Percentiles rank a stretch among this genome's conserved stretches.
These are phyloP conservation scores for Goniozus legneri DNA, from an alignment of 1,140 invertebrate species.

Conservation along the genomic window DNA sequence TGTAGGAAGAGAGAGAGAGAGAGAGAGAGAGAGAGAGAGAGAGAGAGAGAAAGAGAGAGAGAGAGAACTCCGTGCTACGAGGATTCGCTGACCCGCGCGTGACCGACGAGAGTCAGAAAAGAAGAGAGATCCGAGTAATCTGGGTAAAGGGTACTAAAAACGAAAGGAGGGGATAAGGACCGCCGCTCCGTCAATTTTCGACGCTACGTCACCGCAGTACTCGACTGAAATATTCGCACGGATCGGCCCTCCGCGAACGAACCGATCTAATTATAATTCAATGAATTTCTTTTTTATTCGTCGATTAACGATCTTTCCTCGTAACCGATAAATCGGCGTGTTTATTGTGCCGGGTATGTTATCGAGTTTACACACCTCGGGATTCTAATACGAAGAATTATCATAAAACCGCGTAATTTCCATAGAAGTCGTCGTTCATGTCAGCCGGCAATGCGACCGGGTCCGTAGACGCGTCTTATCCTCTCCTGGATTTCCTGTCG, in stretches of 20 bases:
- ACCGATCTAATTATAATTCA: too few species aligned
- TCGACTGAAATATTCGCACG: too few species aligned
- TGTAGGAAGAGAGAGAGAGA: slow-evolving; percentile 17
- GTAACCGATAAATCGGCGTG: too few species aligned
- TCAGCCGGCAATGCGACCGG: background rate
- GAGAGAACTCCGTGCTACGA: slow-evolving; percentile 21
- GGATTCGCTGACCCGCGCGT: slow-evolving; percentile 31
- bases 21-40: slow-evolving; percentile 3
- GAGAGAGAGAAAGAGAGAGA: slow-evolving; percentile 11
- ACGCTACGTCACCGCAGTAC: slow-evolving; percentile 25
- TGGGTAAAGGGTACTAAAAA: too few species aligned
- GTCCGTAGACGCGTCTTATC: slow-evolving; percentile 4
- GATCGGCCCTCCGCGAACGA: too few species aligned
- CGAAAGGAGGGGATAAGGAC: too few species aligned
- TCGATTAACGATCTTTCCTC: too few species aligned
- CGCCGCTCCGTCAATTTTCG: slow-evolving; percentile 16
- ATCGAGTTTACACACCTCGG: too few species aligned
- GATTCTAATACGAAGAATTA: too few species aligned
- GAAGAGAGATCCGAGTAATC: slow-evolving; percentile 16
- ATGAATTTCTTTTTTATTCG: too few species aligned
- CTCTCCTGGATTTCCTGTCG: slow-evolving; percentile 16
- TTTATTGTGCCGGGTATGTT: too few species aligned
- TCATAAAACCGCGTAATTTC: background rate
- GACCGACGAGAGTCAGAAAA: slow-evolving; percentile 21
- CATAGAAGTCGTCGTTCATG: background rate